These are phyloP conservation scores for Oligia strigilis DNA, from an alignment of 2,888 invertebrate genomes.

Conservation along the genomic window DNA sequence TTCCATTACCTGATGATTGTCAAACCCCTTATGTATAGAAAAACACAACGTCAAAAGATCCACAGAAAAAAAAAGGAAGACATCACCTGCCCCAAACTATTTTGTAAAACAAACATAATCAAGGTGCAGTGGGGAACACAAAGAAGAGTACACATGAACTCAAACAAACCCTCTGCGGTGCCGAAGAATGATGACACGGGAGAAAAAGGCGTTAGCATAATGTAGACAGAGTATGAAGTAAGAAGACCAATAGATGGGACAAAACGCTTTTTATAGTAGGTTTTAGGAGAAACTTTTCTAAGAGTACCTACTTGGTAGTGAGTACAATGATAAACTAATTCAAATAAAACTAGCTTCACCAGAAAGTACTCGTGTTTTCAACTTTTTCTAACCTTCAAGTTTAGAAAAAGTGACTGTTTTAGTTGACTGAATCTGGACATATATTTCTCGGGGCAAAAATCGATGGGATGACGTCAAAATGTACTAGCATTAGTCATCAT, in stretches of 20 bases:
- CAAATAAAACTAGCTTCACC: background rate
- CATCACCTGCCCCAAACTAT: slow-evolving; percentile 64
- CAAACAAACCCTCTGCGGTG: slow-evolving; percentile 38
- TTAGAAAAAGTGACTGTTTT: background rate
- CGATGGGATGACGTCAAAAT: background rate
- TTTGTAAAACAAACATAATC: slow-evolving; percentile 68
- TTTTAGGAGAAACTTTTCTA: background rate
- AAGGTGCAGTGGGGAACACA: slow-evolving; percentile 51
- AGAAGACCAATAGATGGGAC: background rate
- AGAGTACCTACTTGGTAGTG: background rate
- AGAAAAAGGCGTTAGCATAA: background rate
- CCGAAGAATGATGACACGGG: background rate
- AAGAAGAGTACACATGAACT: slow-evolving; percentile 38
- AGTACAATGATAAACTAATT: background rate
- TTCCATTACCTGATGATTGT: background rate
- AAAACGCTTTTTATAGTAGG: background rate
- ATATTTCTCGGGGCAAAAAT: background rate
- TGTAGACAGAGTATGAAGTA: slow-evolving; percentile 2
- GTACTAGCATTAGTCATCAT: slow-evolving; percentile 1
- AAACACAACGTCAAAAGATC: slow-evolving; percentile 1
- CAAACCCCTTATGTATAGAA: background rate
- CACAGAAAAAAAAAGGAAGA: slow-evolving; percentile 17
- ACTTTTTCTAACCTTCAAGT: background rate
- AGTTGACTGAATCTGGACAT: background rate
- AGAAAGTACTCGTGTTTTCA: no score